phyloP scores from a whole-genome alignment of 2,797 vertebrate genomes.

The Bothrops alternatus region DNA sequence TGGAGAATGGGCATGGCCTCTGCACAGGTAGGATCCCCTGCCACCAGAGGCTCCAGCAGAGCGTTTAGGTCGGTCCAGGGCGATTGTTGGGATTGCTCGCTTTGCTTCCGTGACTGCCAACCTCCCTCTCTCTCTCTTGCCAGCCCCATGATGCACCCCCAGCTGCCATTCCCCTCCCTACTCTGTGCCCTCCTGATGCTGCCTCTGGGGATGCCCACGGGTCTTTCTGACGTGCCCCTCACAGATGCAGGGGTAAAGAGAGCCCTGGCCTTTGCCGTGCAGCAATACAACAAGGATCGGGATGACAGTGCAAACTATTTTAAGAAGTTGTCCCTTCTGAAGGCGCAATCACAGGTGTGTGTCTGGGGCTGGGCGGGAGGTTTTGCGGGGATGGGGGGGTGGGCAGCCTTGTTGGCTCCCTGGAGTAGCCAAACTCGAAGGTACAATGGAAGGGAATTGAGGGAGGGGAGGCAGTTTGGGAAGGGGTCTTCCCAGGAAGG shows the following conservation, averaged over 20 bases:
- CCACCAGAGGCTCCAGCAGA: no score
- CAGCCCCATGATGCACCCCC: neutral
- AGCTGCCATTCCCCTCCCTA: neutral
- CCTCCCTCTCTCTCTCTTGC: no score
- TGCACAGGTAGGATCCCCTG: neutral
- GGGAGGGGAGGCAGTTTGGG: no score
- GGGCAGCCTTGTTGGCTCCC: no score
- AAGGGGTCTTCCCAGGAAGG: neutral
- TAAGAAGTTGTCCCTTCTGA: no score
- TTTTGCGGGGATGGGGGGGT: accelerated
- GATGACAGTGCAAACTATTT: neutral
- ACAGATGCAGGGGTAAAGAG: neutral
- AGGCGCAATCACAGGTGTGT: no score
- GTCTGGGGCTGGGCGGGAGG: no score
- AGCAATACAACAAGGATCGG: neutral
- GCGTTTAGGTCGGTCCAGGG: no score
- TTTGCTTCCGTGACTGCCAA: neutral
- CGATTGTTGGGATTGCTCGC: no score
- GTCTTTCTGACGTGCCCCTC: neutral
- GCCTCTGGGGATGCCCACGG: no score
- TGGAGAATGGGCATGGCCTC: neutral
- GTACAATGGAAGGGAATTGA: no score
- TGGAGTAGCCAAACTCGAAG: no score
- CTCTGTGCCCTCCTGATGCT: neutral
- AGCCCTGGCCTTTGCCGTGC: neutral